Evolutionary conservation across 1,140 invertebrate genomes (phyloP).

Genomic region (Caenorhabditis brenneri): DNA sequence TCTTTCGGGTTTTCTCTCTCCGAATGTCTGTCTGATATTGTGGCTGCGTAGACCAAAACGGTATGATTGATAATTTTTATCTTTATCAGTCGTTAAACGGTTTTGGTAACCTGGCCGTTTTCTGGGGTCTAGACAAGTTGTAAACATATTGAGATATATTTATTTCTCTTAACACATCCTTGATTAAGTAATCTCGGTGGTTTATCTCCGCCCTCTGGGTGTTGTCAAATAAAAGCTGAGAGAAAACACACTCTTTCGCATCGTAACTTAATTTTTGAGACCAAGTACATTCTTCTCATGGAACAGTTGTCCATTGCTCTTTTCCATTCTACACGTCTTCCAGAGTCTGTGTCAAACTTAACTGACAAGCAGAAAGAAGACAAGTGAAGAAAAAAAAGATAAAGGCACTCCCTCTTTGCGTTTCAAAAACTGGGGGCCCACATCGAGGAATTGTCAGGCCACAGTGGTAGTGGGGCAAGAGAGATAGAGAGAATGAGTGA

Average conservation of each 20-base stretch:
- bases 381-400: neutral
- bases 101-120: neutral
- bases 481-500: neutral
- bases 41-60: neutral
- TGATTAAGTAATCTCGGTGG: too few relatives aligned
- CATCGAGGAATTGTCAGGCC: neutral
- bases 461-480: neutral
- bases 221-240: too few relatives aligned
- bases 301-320: neutral
- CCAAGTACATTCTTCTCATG: neutral
- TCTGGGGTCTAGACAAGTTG: neutral
- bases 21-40: neutral
- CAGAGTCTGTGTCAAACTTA: neutral
- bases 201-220: too few relatives aligned
- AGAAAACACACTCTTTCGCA: too few relatives aligned
- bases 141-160: neutral
- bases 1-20: neutral
- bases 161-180: too few relatives aligned
- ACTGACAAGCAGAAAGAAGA: neutral
- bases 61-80: slow-evolving; percentile 7
- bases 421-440: neutral
- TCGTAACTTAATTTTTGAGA: neutral
- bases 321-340: neutral
- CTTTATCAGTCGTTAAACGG: neutral
- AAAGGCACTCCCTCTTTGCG: neutral